Evolutionary conservation across 2,113 vertebrate species (phyloP).

Genomic region (Arothron firmamentum): DNA sequence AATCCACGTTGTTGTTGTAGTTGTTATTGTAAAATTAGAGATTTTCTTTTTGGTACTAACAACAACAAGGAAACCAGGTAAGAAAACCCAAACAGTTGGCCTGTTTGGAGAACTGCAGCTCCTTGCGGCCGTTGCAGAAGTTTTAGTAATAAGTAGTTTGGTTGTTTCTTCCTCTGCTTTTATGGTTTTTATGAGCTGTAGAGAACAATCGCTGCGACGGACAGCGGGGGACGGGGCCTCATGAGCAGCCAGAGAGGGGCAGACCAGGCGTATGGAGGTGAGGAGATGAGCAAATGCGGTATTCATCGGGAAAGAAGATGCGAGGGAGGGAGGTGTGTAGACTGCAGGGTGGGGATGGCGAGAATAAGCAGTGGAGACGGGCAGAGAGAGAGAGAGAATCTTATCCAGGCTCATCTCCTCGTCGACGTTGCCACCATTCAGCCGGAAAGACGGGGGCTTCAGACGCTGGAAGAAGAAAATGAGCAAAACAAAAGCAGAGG

Average conservation of each 20-base stretch:
- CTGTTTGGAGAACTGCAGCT: conserved; percentile 29
- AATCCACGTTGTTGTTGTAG: no score
- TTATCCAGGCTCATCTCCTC: conserved; percentile 21
- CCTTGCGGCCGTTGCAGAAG: background rate
- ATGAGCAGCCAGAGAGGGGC: conserved; percentile 16
- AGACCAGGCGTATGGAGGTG: conserved; percentile 42
- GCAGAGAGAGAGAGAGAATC: conserved; percentile 17
- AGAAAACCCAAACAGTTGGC: conserved; percentile 7
- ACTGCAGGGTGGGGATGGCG: conserved; percentile 18
- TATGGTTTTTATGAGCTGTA: conserved; percentile 56
- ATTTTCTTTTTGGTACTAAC: no score
- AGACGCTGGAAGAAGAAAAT: conserved; percentile 17
- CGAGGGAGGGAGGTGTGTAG: conserved; percentile 23
- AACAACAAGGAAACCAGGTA: no score
- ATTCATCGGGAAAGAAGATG: conserved; percentile 51
- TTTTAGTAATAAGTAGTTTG: conserved; percentile 8
- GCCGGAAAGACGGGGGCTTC: conserved; percentile 27
- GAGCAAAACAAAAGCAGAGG: conserved; percentile 29
- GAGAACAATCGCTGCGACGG: conserved; percentile 54
- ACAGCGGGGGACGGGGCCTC: conserved; percentile 5
- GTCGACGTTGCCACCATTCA: conserved; percentile 14
- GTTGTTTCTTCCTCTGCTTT: conserved; percentile 26
- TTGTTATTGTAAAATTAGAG: no score
- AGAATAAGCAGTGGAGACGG: conserved; percentile 8
- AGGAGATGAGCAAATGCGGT: conserved; percentile 50